A percentile compares a stretch with the other conserved stretches of the same genome.
These are phyloP conservation scores for Lathamus discolor DNA, from an alignment of 2,113 vertebrate species.

Conservation along the genomic window DNA sequence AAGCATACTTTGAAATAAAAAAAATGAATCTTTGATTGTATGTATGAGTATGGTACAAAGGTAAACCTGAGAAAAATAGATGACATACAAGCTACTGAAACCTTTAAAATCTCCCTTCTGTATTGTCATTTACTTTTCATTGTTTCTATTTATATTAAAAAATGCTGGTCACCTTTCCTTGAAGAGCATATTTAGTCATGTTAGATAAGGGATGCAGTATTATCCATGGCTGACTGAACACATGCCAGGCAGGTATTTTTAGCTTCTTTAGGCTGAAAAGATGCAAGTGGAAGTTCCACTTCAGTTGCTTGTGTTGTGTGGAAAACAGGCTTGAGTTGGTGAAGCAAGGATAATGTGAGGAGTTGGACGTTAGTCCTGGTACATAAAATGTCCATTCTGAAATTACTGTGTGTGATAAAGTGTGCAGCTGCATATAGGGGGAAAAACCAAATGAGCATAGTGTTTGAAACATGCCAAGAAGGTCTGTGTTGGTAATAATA, in stretches of 20 bases:
- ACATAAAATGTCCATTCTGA: background rate
- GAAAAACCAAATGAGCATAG: background rate
- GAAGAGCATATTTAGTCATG: background rate
- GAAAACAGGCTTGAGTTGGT: background rate
- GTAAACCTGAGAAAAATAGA: background rate
- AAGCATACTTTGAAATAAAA: background rate
- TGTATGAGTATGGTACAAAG: background rate
- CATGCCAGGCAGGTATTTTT: background rate
- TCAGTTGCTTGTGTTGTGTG: background rate
- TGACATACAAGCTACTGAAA: background rate
- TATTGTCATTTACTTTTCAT: background rate
- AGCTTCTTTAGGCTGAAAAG: background rate
- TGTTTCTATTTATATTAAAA: background rate
- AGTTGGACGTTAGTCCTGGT: background rate
- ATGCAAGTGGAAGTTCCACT: background rate
- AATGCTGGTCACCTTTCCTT: background rate
- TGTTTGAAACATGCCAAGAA: background rate
- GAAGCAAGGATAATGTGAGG: background rate
- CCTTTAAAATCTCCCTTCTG: background rate
- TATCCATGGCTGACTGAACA: background rate
- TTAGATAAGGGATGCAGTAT: background rate
- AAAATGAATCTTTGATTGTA: background rate
- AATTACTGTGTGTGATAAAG: background rate
- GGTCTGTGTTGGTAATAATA: background rate
- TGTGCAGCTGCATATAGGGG: background rate